Percentiles rank a stretch among this genome's conserved stretches.
Conservation (phyloP, 2,113 vertebrate genomes). For the Aythya baeri region DNA sequence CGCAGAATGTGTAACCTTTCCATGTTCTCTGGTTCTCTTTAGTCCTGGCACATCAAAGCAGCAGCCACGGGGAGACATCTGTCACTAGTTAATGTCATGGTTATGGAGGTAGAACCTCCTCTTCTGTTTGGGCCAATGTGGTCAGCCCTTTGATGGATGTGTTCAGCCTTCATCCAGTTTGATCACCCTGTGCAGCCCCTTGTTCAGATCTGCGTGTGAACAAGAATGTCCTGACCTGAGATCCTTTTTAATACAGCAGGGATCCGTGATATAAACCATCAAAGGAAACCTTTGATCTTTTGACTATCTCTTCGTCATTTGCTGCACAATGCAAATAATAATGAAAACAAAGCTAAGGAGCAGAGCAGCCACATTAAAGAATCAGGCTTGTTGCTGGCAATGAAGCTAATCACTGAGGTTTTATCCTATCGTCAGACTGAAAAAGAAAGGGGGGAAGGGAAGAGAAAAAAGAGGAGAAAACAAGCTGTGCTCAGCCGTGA, state of each 20-base stretch:
- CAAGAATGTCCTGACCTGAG: conserved; percentile 72
- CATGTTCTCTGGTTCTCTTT: conserved; percentile 3
- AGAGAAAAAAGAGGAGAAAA: not conserved
- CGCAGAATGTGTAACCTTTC: not conserved
- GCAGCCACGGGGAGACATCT: conserved; percentile 59
- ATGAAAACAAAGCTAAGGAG: conserved; percentile 58
- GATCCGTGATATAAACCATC: conserved; percentile 72
- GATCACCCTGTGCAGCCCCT: conserved; percentile 67
- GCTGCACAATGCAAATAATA: conserved; percentile 69
- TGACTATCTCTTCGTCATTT: conserved; percentile 69
- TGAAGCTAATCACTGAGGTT: conserved; percentile 53
- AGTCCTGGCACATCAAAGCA: conserved; percentile 59
- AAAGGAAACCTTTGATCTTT: conserved; percentile 77
- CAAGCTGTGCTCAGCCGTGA: not conserved
- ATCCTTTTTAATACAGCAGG: conserved; percentile 73
- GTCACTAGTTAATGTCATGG: conserved; percentile 64
- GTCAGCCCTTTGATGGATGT: conserved; percentile 66
- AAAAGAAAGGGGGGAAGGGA: not conserved
- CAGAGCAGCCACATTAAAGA: conserved; percentile 65
- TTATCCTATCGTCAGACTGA: conserved; percentile 36
- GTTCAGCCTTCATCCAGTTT: conserved; percentile 69
- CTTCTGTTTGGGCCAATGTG: conserved; percentile 58
- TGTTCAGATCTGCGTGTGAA: conserved; percentile 71
- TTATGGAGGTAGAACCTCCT: conserved; percentile 63
- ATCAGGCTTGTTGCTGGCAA: conserved; percentile 53